Conservation (phyloP, 2,113 vertebrate species). For the Macheiramphus alcinus region DNA sequence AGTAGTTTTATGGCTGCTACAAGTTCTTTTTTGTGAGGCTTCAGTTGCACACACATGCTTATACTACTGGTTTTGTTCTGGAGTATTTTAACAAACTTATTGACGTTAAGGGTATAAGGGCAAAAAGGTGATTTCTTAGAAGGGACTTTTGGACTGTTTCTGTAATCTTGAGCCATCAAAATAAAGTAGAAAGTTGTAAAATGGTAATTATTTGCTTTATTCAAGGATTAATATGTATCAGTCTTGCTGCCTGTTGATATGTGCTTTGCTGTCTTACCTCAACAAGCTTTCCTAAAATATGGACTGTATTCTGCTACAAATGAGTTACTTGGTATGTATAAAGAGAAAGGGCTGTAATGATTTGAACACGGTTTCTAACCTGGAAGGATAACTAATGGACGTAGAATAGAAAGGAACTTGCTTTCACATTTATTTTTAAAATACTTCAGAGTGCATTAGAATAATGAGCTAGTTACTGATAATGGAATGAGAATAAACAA, state of each 20-base stretch:
- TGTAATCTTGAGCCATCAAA: not conserved
- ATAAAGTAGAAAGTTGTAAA: not conserved
- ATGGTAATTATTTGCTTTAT: not conserved
- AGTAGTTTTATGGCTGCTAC: not conserved
- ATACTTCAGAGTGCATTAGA: slow-evolving; percentile 46
- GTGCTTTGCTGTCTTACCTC: not conserved
- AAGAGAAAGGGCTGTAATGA: not conserved
- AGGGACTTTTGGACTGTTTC: not conserved
- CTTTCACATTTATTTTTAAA: slow-evolving; percentile 32
- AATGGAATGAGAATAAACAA: slow-evolving; percentile 54
- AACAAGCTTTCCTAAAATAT: not conserved
- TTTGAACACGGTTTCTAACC: not conserved
- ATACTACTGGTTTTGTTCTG: not conserved
- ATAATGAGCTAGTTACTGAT: slow-evolving; percentile 48
- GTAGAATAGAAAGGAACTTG: not conserved
- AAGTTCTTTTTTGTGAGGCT: not conserved
- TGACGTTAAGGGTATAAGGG: not conserved
- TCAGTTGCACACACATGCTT: not conserved
- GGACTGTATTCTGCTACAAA: not conserved
- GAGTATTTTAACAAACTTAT: not conserved
- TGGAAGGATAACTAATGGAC: not conserved
- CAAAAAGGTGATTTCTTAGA: not conserved
- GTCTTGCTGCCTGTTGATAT: not conserved
- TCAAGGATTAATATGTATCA: not conserved
- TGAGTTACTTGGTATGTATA: not conserved